Conservation (phyloP, 2,113 vertebrate genomes). For the Rhea pennata region DNA sequence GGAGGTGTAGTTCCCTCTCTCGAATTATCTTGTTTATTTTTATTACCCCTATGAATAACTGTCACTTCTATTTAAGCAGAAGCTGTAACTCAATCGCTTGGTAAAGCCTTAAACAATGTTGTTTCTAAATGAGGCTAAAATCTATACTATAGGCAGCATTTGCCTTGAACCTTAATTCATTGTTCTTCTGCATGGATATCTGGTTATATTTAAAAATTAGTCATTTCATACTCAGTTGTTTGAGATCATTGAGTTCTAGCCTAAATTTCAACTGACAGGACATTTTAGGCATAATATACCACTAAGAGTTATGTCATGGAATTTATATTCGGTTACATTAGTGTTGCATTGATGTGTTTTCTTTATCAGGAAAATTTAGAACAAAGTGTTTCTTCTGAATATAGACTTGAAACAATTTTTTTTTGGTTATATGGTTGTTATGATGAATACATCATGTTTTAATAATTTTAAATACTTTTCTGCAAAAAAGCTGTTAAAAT, state of each 20-base stretch:
- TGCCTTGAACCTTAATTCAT: conserved; percentile 33
- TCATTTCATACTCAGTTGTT: conserved; percentile 34
- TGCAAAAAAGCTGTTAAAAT: not conserved
- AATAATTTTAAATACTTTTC: not conserved
- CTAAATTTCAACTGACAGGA: conserved; percentile 21
- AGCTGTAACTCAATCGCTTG: not conserved
- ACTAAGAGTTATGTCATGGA: not conserved
- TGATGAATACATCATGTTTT: not conserved
- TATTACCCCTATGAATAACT: conserved; percentile 48
- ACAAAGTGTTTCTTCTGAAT: not conserved
- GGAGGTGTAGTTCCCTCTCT: conserved; percentile 25
- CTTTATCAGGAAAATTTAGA: not conserved
- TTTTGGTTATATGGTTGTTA: not conserved
- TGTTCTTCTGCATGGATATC: conserved; percentile 9
- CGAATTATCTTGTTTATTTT: conserved; percentile 46
- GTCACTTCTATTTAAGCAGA: conserved; percentile 43
- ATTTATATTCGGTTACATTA: not conserved
- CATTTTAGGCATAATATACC: not conserved
- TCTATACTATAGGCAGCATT: conserved; percentile 23
- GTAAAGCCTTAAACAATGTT: conserved; percentile 37
- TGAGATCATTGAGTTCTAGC: conserved; percentile 23
- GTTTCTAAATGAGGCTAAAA: conserved; percentile 40
- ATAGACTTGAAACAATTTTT: not conserved
- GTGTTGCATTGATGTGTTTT: not conserved
- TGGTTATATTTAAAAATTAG: conserved; percentile 3